A percentile compares a stretch with the other conserved stretches of the same genome.
Conservation (phyloP, 1,140 invertebrate species). For the Brachionus rubens region DNA sequence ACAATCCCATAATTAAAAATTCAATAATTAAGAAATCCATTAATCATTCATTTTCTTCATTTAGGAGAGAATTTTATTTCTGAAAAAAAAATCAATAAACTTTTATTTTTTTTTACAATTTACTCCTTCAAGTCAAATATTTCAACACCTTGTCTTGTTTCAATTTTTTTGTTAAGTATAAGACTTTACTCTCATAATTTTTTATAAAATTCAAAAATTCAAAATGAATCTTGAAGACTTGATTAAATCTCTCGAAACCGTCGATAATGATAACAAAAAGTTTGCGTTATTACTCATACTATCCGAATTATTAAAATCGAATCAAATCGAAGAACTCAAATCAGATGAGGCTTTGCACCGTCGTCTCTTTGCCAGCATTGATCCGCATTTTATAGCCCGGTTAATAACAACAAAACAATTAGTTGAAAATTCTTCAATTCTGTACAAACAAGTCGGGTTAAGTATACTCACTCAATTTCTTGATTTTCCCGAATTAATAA, state of each 20-base stretch:
- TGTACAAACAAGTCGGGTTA: conserved; percentile 20
- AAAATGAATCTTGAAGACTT: conserved; percentile 24
- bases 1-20: too few relatives aligned
- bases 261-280: conserved; percentile 36
- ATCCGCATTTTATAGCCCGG: conserved; percentile 30
- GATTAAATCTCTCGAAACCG: conserved; percentile 8
- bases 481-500: conserved; percentile 16
- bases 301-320: conserved; percentile 16
- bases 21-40: too few relatives aligned
- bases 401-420: conserved; percentile 31
- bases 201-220: neutral
- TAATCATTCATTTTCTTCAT: too few relatives aligned
- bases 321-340: conserved; percentile 19
- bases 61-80: too few relatives aligned
- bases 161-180: neutral
- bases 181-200: neutral
- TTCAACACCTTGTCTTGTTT: neutral
- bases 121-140: neutral
- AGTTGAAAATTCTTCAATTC: conserved; percentile 24
- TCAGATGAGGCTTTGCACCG: neutral
- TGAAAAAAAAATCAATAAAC: neutral
- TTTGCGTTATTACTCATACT: conserved; percentile 33
- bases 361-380: conserved; percentile 23
- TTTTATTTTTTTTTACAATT: neutral
- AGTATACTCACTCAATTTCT: conserved; percentile 41